Evolutionary conservation across 2,113 vertebrate genomes (phyloP).

Genomic region (Aleadryas rufinucha): DNA sequence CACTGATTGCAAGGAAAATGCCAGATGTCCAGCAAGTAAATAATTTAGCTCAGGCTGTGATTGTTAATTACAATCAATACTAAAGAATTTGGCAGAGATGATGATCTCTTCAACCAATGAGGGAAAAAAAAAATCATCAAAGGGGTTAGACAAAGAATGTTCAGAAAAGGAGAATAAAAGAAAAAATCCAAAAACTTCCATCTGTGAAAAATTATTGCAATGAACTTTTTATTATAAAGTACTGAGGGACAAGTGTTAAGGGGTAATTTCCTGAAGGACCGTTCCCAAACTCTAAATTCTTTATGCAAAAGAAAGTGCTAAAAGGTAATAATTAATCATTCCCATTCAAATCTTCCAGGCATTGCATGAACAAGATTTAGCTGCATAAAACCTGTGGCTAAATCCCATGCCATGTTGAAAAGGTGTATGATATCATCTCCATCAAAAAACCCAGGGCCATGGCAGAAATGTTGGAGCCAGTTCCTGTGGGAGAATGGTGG

Average conservation of each 20-base stretch:
- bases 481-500: not conserved
- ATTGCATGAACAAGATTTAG: not conserved
- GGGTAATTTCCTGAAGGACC: conserved; percentile 1
- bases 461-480: not conserved
- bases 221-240: not conserved
- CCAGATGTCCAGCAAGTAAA: conserved; percentile 13
- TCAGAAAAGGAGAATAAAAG: not conserved
- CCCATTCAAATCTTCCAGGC: not conserved
- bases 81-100: not conserved
- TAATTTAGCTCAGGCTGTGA: not conserved
- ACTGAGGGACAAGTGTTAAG: not conserved
- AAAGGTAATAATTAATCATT: conserved; percentile 5
- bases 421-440: not conserved
- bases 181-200: not conserved
- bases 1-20: not conserved
- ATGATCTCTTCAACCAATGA: not conserved
- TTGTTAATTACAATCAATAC: conserved; percentile 32
- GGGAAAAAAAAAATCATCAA: not conserved
- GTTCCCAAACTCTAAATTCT: not conserved
- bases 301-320: not conserved
- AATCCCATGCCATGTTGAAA: not conserved
- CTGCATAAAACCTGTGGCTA: not conserved
- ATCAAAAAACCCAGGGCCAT: not conserved
- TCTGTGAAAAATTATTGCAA: not conserved
- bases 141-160: not conserved